phyloP scores from a whole-genome alignment of 2,113 vertebrate genomes.

The Menidia beryllina region DNA sequence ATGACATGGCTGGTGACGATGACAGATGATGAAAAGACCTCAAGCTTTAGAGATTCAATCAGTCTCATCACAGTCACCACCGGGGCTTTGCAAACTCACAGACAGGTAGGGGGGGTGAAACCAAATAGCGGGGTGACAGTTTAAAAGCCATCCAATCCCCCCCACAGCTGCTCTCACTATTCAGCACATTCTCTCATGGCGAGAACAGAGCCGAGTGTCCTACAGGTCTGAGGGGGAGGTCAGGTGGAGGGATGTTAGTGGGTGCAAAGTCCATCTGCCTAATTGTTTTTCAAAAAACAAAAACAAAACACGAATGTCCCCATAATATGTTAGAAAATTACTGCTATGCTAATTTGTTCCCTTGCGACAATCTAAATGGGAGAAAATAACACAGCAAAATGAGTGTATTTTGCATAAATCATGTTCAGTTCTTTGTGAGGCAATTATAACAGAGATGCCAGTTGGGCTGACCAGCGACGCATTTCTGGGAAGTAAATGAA shows the following conservation, averaged over 20 bases:
- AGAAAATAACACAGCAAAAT: slow-evolving; percentile 1
- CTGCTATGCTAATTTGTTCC: background rate
- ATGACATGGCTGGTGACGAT: slow-evolving; percentile 3
- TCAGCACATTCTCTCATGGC: slow-evolving; percentile 22
- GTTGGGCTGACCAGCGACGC: background rate
- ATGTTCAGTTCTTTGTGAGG: background rate
- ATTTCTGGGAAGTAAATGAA: slow-evolving; percentile 7
- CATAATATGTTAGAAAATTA: too few relatives aligned
- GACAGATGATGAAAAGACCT: slow-evolving; percentile 43
- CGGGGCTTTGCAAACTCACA: slow-evolving; percentile 15
- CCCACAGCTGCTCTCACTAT: background rate
- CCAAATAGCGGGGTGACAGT: slow-evolving; percentile 37
- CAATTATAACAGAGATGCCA: slow-evolving; percentile 5
- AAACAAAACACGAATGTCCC: too few relatives aligned
- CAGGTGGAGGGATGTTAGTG: background rate
- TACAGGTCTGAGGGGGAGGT: slow-evolving; percentile 19
- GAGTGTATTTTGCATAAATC: too few relatives aligned
- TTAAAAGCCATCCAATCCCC: slow-evolving; percentile 51
- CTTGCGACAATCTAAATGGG: background rate
- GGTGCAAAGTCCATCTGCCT: background rate
- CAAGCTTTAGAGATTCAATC: background rate
- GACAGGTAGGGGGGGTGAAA: slow-evolving; percentile 60
- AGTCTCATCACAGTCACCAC: slow-evolving; percentile 6
- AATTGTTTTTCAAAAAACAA: background rate
- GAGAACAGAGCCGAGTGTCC: slow-evolving; percentile 17